A percentile compares a stretch with the other conserved stretches of the same genome.
These are phyloP conservation scores for Bothrops jararaca DNA, from an alignment of 2,113 vertebrate genomes.

Conservation along the genomic window DNA sequence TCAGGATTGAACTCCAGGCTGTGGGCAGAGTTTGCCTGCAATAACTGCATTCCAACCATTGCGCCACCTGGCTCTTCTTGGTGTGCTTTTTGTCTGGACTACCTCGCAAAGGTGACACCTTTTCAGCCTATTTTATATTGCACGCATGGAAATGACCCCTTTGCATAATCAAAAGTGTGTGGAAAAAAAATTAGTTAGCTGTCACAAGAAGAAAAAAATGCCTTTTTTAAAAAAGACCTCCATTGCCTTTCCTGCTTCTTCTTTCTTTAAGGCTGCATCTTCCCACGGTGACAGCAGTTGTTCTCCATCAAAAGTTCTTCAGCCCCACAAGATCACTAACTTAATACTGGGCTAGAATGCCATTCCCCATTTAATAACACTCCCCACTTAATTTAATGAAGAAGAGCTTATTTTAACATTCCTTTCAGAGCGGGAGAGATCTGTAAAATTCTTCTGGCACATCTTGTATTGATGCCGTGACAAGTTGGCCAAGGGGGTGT, in stretches of 20 bases:
- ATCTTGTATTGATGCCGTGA: not conserved
- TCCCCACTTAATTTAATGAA: not conserved
- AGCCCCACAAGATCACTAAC: not conserved
- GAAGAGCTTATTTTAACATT: not conserved
- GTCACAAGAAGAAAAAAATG: not conserved
- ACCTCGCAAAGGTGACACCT: not conserved
- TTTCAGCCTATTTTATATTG: not conserved
- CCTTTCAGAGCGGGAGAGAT: not conserved
- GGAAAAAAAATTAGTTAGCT: not conserved
- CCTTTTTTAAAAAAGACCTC: not conserved
- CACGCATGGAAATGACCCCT: not conserved
- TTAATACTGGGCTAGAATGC: not conserved
- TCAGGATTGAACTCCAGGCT: no score
- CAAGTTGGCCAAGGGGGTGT: not conserved
- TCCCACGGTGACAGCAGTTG: not conserved
- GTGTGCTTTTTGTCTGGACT: not conserved
- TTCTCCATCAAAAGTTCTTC: not conserved
- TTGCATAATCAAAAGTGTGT: not conserved
- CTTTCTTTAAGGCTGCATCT: not conserved
- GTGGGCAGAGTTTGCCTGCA: no score
- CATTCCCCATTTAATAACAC: not conserved
- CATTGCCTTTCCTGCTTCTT: not conserved
- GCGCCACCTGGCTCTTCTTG: not conserved
- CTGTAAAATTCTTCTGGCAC: not conserved
- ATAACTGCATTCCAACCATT: no score